These are phyloP conservation scores for Busseola fusca DNA, from an alignment of 2,888 invertebrate genomes.

Conservation along the genomic window DNA sequence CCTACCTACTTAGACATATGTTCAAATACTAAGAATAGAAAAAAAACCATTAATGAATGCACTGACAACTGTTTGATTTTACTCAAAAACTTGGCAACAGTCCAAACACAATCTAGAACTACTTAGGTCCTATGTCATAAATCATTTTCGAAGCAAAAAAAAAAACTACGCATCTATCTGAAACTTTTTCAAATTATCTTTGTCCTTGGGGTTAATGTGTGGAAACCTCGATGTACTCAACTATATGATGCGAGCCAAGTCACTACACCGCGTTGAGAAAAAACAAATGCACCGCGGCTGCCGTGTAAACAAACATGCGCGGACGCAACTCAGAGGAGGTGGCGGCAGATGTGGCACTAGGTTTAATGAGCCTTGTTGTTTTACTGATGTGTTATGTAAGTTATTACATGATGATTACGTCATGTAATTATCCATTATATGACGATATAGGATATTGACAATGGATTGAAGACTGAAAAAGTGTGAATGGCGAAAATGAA, in stretches of 20 bases:
- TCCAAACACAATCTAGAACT: slow-evolving; percentile 3
- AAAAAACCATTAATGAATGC: slow-evolving; percentile 29
- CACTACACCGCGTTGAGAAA: slow-evolving; percentile 74
- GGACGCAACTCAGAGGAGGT: slow-evolving; percentile 45
- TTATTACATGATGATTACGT: background rate
- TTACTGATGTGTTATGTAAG: background rate
- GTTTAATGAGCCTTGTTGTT: slow-evolving; percentile 25
- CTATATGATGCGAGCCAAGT: slow-evolving; percentile 70
- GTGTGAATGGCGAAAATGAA: background rate
- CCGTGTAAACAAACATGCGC: slow-evolving; percentile 79
- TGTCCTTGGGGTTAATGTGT: slow-evolving; percentile 45
- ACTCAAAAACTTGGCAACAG: slow-evolving; percentile 19
- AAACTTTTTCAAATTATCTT: slow-evolving; percentile 13
- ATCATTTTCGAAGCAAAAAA: slow-evolving; percentile 27
- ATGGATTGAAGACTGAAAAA: background rate
- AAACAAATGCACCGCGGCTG: slow-evolving; percentile 79
- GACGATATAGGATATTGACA: background rate
- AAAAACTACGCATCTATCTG: slow-evolving; percentile 3
- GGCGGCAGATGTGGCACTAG: slow-evolving; percentile 61
- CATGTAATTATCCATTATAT: background rate
- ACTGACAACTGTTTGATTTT: background rate
- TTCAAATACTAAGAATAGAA: background rate
- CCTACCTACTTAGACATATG: background rate
- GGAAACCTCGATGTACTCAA: slow-evolving; percentile 63
- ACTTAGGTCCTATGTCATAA: slow-evolving; percentile 17